phyloP scores from a whole-genome alignment of 1,140 invertebrate species.

The Sitobion miscanthi region DNA sequence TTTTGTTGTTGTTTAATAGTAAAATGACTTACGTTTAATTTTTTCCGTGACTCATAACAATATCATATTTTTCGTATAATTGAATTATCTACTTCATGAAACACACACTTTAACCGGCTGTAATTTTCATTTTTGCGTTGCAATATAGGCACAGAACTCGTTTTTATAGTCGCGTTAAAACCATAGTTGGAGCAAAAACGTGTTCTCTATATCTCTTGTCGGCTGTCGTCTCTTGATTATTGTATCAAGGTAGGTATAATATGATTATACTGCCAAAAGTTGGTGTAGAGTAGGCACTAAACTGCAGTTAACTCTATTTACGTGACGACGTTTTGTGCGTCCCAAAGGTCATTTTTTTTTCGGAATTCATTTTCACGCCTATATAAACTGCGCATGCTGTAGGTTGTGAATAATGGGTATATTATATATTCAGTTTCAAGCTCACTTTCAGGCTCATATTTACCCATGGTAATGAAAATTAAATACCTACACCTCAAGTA shows the following conservation, averaged over 20 bases:
- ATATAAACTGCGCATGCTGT: not conserved
- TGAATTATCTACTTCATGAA: not conserved
- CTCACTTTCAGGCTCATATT: not conserved
- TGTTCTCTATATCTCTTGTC: not conserved
- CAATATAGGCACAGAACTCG: too few species aligned
- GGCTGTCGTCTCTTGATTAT: not conserved
- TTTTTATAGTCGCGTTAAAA: not conserved
- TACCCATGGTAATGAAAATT: not conserved
- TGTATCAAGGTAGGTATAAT: not conserved
- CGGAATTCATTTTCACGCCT: not conserved
- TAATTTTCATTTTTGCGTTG: not conserved
- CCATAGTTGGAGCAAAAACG: not conserved
- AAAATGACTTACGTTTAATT: too few species aligned
- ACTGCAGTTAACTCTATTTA: not conserved
- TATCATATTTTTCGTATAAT: not conserved
- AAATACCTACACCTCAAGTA: not conserved
- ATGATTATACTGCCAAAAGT: not conserved
- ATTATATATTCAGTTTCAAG: not conserved
- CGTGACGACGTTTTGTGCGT: not conserved
- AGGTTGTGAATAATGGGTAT: too few species aligned
- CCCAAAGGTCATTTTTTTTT: not conserved
- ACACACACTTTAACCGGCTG: not conserved
- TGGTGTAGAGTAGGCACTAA: not conserved
- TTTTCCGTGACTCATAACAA: too few species aligned
- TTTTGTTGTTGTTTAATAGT: too few species aligned